A percentile compares a stretch with the other conserved stretches of the same genome.
phyloP scores from a whole-genome alignment of 2,797 vertebrate genomes.

The Hyperoplus lanceolatus region DNA sequence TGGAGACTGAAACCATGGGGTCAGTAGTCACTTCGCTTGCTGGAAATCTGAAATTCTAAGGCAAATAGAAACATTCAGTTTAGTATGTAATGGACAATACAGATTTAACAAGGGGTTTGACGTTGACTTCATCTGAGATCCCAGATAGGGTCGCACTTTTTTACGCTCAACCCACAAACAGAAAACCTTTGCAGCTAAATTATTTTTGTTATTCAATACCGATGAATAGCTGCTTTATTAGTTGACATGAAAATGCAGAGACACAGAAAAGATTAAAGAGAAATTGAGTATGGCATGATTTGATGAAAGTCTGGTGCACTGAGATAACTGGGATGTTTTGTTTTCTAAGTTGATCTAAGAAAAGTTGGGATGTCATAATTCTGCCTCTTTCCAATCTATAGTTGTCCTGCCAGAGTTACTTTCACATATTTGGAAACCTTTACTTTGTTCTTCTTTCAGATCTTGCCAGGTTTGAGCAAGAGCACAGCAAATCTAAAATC shows the following conservation, averaged over 20 bases:
- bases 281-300: not conserved
- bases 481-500: constrained; percentile 44
- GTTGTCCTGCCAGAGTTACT: constrained; percentile 41
- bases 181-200: not conserved
- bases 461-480: constrained; percentile 59
- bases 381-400: constrained; percentile 33
- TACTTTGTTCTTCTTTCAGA: constrained; percentile 42
- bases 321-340: not conserved
- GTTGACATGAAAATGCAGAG: constrained; percentile 17
- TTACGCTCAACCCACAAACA: not conserved
- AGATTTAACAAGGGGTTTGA: too few relatives aligned
- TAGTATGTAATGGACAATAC: too few relatives aligned
- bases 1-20: constrained; percentile 24
- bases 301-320: constrained; percentile 9
- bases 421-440: constrained; percentile 57
- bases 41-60: constrained; percentile 3
- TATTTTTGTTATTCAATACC: constrained; percentile 6
- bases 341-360: constrained; percentile 32
- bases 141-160: not conserved
- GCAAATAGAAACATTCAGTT: too few relatives aligned
- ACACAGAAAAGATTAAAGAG: constrained; percentile 11
- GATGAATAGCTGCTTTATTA: constrained; percentile 19
- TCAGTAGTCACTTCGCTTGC: constrained; percentile 17
- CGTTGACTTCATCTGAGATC: not conserved
- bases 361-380: constrained; percentile 31